phyloP scores from a whole-genome alignment of 2,113 vertebrate genomes.

The Tringa solitaria region DNA sequence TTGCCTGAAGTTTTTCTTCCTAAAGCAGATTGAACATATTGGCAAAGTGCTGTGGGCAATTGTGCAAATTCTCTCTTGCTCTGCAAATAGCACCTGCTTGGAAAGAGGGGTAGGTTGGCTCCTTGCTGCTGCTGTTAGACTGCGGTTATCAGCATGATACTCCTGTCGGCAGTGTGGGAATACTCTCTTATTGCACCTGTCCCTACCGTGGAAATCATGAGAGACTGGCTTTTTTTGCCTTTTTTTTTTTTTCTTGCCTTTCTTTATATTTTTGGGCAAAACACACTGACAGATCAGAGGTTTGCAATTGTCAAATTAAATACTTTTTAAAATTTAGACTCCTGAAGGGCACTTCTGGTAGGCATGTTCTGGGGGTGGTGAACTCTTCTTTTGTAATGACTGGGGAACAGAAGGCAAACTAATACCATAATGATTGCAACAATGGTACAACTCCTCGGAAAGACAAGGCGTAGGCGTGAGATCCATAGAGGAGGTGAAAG shows the following conservation, averaged over 20 bases:
- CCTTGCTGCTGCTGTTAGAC: background rate
- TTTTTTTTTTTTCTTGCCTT: background rate
- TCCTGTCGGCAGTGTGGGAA: background rate
- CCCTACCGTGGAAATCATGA: background rate
- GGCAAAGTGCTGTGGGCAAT: background rate
- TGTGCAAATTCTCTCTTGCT: background rate
- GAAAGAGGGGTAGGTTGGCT: background rate
- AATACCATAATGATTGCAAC: background rate
- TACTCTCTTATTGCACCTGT: background rate
- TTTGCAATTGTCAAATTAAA: background rate
- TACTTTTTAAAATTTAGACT: background rate
- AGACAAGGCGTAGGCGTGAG: rapidly evolving
- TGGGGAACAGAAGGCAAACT: background rate
- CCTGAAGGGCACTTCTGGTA: background rate
- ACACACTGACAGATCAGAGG: background rate
- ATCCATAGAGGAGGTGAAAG: background rate
- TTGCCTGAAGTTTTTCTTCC: background rate
- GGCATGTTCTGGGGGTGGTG: background rate
- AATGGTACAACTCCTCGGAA: background rate
- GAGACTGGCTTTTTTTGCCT: background rate
- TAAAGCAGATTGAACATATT: slow-evolving; percentile 6
- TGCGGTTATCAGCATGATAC: background rate
- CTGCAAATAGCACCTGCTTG: background rate
- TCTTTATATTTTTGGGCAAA: background rate
- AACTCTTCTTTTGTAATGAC: background rate